Evolutionary conservation across 2,113 vertebrate genomes (phyloP), one percentile per base, ranked within the genome.

Genomic region (Macquaria ambigua): DNA sequence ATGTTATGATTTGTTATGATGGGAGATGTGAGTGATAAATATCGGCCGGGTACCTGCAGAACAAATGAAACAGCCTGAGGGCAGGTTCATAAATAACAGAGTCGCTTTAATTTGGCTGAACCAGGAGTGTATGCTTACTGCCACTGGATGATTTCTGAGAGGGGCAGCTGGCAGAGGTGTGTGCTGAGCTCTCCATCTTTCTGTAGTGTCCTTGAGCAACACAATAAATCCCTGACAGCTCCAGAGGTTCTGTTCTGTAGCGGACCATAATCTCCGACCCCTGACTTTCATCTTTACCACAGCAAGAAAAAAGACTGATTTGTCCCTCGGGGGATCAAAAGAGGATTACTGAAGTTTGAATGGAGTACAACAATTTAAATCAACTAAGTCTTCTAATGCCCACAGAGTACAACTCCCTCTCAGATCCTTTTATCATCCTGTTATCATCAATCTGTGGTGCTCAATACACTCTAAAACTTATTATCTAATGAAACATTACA

Each of bases 1-100:
- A 34, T 37, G 5, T 69, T 77, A 55, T 84, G 85, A 90, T 93
- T 91, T 88, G 84, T 89, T 86, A 62, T 87, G 87, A 91, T 84
- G 71, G 82, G 52, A 73, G 77, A 73, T 74, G 77, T 64, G 69
- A 84, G 87, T 85, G 79, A 90, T 92, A 86, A 88, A 88, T 87
- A 81, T 72, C 5, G 2, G 77, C 31, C 0, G 4, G 20, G 31
- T 23, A 82, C 58, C 89, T 71, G 85, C 81, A 79, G 81, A 91
- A 86, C 55, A 87, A 89, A 89, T 81, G 75, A 82, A 84, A 83
- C 31, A 31, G 76, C 81, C 81, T 4, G 66, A 81, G 79, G 87
- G 41, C 77, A 31, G 76, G 2, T 73, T 53, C 82, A 87, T 93
- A 92, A 91, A 91, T 90, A 90, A 90, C 67, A 28, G 74, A 15